A percentile compares a stretch with the other conserved stretches of the same genome.
phyloP scores from a whole-genome alignment of 2,797 vertebrate genomes.

The Scarus forsteni region DNA sequence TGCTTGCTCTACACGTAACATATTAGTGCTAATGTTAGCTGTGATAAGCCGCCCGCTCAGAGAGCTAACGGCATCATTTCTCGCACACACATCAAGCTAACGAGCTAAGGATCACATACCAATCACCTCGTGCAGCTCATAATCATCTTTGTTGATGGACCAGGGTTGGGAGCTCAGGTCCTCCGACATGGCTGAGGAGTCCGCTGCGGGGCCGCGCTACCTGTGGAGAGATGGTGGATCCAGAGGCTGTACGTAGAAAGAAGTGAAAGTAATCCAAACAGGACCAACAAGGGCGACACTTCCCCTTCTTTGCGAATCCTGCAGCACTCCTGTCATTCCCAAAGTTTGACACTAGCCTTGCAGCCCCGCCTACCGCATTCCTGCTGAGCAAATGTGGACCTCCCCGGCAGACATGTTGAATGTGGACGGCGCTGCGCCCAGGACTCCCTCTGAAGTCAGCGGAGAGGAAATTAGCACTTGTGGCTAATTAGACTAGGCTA shows the following conservation, averaged over 20 bases:
- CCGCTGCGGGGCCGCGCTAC: slow-evolving; percentile 63
- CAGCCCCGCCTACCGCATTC: slow-evolving; percentile 87
- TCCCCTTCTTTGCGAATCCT: slow-evolving; percentile 82
- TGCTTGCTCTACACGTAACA: slow-evolving; percentile 10
- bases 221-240: slow-evolving; percentile 54
- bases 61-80: slow-evolving; percentile 9
- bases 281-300: slow-evolving; percentile 76
- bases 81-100: slow-evolving; percentile 47
- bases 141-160: slow-evolving; percentile 99
- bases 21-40: neutral
- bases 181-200: slow-evolving; percentile 91
- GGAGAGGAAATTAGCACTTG: neutral
- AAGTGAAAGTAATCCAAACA: slow-evolving; percentile 78
- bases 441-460: neutral
- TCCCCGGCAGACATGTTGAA: slow-evolving; percentile 81
- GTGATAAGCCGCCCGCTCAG: neutral
- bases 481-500: neutral
- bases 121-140: slow-evolving; percentile 98
- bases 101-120: slow-evolving; percentile 84
- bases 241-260: slow-evolving; percentile 65
- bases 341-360: slow-evolving; percentile 91
- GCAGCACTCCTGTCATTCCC: slow-evolving; percentile 88
- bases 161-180: slow-evolving; percentile 95
- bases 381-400: slow-evolving; percentile 70
- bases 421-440: slow-evolving; percentile 46